Evolutionary conservation across 2,888 invertebrate genomes (phyloP).

Genomic region (Tachina grossa): DNA sequence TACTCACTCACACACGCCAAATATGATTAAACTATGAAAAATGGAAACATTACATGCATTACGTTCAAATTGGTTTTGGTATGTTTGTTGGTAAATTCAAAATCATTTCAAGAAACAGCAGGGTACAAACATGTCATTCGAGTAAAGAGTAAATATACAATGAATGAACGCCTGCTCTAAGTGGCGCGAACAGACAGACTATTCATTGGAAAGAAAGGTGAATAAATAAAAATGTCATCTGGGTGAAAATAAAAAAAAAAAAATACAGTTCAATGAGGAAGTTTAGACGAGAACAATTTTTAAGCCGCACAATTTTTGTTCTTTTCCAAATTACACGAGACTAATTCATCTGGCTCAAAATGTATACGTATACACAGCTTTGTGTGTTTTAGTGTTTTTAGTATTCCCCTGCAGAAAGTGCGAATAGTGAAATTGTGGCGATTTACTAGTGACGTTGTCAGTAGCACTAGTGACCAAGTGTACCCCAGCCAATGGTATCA

Average conservation of each 20-base stretch:
- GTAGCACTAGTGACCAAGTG: too few relatives aligned
- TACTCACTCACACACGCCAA: not conserved
- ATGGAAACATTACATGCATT: not conserved
- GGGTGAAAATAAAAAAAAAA: not conserved
- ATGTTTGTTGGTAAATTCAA: conserved; percentile 17
- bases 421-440: too few relatives aligned
- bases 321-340: too few relatives aligned
- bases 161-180: not conserved
- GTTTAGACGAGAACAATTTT: too few relatives aligned
- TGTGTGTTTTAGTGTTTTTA: too few relatives aligned
- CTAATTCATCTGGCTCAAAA: too few relatives aligned
- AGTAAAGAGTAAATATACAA: not conserved
- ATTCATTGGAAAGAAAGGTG: not conserved
- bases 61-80: not conserved
- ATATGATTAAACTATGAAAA: conserved; percentile 1
- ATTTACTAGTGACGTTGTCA: too few relatives aligned
- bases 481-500: too few relatives aligned
- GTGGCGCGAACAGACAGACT: not conserved
- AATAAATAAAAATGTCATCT: conserved; percentile 1
- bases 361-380: too few relatives aligned
- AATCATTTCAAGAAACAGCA: conserved; percentile 38
- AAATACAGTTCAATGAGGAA: too few relatives aligned
- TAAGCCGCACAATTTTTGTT: too few relatives aligned
- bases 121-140: conserved; percentile 1
- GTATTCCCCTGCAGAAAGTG: too few relatives aligned